phyloP scores from a whole-genome alignment of 1,140 invertebrate species.

The Lepidurus couesii region DNA sequence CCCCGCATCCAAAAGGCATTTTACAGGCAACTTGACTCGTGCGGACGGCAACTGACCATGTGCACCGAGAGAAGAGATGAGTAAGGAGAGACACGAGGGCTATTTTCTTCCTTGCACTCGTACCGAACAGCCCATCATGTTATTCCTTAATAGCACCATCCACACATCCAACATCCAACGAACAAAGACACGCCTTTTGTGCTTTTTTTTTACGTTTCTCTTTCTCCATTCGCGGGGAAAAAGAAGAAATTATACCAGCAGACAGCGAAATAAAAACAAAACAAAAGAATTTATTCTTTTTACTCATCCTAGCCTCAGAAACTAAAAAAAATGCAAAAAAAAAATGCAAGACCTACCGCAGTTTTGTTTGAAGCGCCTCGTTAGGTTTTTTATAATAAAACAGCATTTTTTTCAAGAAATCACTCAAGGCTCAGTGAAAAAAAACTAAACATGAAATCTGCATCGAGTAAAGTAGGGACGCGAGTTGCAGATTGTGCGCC shows the following conservation, averaged over 20 bases:
- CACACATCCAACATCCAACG: neutral
- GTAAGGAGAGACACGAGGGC: neutral
- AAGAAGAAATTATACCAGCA: neutral
- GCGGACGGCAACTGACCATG: slow-evolving; percentile 20
- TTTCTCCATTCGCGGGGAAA: neutral
- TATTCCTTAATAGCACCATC: neutral
- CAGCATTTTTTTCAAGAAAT: too few relatives aligned
- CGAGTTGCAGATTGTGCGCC: too few relatives aligned
- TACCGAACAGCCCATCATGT: neutral
- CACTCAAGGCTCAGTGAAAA: too few relatives aligned
- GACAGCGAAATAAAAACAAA: neutral
- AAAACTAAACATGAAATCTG: too few relatives aligned
- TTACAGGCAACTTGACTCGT: slow-evolving; percentile 18
- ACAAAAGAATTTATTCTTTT: too few relatives aligned
- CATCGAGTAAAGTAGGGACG: too few relatives aligned
- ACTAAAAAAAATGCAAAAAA: too few relatives aligned
- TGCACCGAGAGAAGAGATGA: neutral
- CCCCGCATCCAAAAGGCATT: neutral
- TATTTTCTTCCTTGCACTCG: neutral
- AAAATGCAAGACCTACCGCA: too few relatives aligned
- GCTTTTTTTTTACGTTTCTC: neutral
- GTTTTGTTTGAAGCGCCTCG: too few relatives aligned
- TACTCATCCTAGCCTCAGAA: too few relatives aligned
- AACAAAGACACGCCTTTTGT: slow-evolving; percentile 7
- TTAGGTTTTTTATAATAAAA: too few relatives aligned